These are phyloP conservation scores for Pardalotus punctatus DNA, from an alignment of 2,113 vertebrate genomes.

Conservation along the genomic window DNA sequence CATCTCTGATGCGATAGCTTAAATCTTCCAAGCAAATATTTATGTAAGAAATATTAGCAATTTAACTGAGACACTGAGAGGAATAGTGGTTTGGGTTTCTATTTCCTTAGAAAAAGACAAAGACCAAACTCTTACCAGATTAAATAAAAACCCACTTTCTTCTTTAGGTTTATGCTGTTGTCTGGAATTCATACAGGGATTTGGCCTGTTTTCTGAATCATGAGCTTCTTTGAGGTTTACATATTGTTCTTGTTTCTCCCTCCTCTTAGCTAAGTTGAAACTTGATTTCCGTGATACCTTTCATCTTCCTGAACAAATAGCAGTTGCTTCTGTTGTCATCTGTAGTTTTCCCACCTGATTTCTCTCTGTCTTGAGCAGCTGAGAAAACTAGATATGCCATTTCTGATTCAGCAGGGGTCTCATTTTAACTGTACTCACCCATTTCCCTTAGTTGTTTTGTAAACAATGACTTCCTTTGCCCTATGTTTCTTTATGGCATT, in stretches of 20 bases:
- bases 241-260: neutral
- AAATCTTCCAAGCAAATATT: conserved; percentile 28
- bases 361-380: neutral
- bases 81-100: neutral
- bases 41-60: neutral
- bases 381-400: neutral
- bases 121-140: neutral
- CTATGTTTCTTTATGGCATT: neutral
- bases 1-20: neutral
- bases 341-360: conserved; percentile 37
- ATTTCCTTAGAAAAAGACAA: conserved; percentile 3
- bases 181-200: conserved; percentile 25
- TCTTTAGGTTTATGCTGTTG: conserved; percentile 1
- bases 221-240: conserved; percentile 11
- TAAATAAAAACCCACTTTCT: neutral
- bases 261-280: neutral
- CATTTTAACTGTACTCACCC: neutral
- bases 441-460: neutral
- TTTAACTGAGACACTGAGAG: neutral
- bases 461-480: neutral
- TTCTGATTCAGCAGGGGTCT: conserved; percentile 28
- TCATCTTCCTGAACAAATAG: conserved; percentile 46
- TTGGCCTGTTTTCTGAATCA: conserved; percentile 11
- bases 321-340: conserved; percentile 14
- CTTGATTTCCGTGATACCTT: conserved; percentile 36